Evolutionary conservation across 2,888 invertebrate species (phyloP), one percentile per base, ranked within the genome.

Genomic region (Cosmopolites sordidus): DNA sequence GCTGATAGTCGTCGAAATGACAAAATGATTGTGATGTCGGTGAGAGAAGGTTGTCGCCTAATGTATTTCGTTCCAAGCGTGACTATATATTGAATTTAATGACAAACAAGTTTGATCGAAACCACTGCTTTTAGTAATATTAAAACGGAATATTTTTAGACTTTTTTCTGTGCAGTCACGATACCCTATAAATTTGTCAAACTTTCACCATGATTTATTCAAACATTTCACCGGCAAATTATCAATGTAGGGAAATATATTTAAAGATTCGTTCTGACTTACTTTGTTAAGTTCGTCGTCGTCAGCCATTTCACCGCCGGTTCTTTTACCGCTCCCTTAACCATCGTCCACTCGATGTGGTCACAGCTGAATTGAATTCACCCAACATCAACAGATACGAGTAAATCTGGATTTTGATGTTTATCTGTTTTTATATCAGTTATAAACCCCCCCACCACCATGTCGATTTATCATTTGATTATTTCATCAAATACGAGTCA

Each of bases 211-310:
- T n/a, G n/a, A n/a, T n/a, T n/a, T n/a, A n/a, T n/a, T n/a, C n/a
- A n/a, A n/a, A n/a, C n/a, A n/a, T n/a, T n/a, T n/a, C n/a, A n/a
- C n/a, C n/a, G n/a, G n/a, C n/a, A n/a, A n/a, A n/a, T n/a, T n/a
- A n/a, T n/a, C n/a, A n/a, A n/a, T n/a, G n/a, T n/a, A n/a, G n/a
- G n/a, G 22, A 22, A 22, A 22, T 22, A 22, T 22, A 5, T 8
- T 3, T 8, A 22, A 8, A 3, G 22, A 22, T 22, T 8, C 22
- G 22, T 33, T 27, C 5, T n/a, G 12, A 64, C 66, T 56, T 55
- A 70, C 71, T 68, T 66, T 69, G 51, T 67, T 69, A 47, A 71
- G 62, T 54, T 69, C 68, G 54, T 66, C 69, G 52, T 71, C 71
- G 50, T 68, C 66, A 40, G 66, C 67, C 71, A 71, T 71, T 57